Evolutionary conservation across 1,140 invertebrate genomes (phyloP).

Genomic region (Pygmarrhopalites habei): DNA sequence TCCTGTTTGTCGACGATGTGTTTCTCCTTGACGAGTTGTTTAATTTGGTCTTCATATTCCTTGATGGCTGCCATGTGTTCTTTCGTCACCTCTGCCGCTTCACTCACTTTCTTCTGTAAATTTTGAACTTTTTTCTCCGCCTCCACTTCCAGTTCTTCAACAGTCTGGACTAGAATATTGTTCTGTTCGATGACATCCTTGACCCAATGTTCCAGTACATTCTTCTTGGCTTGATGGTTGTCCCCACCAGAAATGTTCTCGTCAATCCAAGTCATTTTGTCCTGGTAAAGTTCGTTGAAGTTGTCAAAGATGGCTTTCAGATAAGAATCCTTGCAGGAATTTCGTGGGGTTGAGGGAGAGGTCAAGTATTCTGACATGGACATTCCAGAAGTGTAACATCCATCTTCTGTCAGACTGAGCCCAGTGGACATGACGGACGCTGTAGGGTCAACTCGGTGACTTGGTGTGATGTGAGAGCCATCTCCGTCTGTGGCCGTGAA

Average conservation of each 20-base stretch:
- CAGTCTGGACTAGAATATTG: constrained; percentile 22
- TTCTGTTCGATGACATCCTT: constrained; percentile 23
- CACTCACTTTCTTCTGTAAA: constrained; percentile 28
- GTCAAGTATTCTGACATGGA: background rate
- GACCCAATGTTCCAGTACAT: constrained; percentile 19
- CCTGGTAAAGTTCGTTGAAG: constrained; percentile 5
- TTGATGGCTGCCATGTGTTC: constrained; percentile 34
- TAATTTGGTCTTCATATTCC: constrained; percentile 35
- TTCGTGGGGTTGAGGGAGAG: background rate
- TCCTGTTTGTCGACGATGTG: constrained; percentile 4
- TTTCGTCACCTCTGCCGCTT: constrained; percentile 24
- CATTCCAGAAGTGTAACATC: background rate
- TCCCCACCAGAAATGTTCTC: constrained; percentile 3
- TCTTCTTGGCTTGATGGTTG: constrained; percentile 11
- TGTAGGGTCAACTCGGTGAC: background rate
- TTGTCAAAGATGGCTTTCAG: constrained; percentile 13
- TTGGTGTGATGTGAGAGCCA: background rate
- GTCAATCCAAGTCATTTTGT: constrained; percentile 7
- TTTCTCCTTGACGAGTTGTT: constrained; percentile 22
- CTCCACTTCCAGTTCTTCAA: constrained; percentile 35
- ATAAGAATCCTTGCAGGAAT: background rate
- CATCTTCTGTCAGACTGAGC: background rate
- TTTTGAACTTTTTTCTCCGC: constrained; percentile 23
- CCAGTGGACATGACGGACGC: background rate
- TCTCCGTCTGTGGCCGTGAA: constrained; percentile 4